A percentile compares a stretch with the other conserved stretches of the same genome.
phyloP scores from a whole-genome alignment of 2,113 vertebrate species.

The Pseudorectes ferrugineus region DNA sequence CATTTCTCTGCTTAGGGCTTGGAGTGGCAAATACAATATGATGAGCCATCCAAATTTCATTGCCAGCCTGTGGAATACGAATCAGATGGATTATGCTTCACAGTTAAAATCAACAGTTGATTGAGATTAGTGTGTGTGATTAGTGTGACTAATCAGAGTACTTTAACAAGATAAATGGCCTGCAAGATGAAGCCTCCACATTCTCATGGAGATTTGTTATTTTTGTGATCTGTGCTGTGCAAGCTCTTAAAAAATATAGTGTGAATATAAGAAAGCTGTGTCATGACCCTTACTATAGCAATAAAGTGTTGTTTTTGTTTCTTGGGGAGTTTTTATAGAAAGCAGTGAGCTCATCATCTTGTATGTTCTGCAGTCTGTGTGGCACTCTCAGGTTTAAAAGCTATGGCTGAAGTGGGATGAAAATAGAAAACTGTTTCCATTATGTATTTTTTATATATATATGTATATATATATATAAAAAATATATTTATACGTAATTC shows the following conservation, averaged over 20 bases:
- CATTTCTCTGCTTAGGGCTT: background rate
- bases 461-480: too few relatives aligned
- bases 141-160: background rate
- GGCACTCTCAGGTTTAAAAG: background rate
- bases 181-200: background rate
- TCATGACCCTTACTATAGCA: background rate
- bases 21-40: background rate
- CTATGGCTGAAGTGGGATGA: background rate
- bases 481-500: background rate
- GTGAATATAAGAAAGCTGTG: background rate
- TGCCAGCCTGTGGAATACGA: background rate
- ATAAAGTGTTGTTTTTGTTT: background rate
- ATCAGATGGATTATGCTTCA: background rate
- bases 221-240: background rate
- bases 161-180: background rate
- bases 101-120: background rate
- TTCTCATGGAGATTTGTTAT: background rate
- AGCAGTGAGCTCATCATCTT: background rate
- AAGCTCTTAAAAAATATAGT: background rate
- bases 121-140: background rate
- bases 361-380: background rate
- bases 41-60: background rate
- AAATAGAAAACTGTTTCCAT: background rate
- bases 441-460: background rate
- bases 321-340: background rate